A percentile compares a stretch with the other conserved stretches of the same genome.
These are phyloP conservation scores for Euphonia xanthogaster DNA, from an alignment of 2,797 vertebrate genomes.

Conservation along the genomic window DNA sequence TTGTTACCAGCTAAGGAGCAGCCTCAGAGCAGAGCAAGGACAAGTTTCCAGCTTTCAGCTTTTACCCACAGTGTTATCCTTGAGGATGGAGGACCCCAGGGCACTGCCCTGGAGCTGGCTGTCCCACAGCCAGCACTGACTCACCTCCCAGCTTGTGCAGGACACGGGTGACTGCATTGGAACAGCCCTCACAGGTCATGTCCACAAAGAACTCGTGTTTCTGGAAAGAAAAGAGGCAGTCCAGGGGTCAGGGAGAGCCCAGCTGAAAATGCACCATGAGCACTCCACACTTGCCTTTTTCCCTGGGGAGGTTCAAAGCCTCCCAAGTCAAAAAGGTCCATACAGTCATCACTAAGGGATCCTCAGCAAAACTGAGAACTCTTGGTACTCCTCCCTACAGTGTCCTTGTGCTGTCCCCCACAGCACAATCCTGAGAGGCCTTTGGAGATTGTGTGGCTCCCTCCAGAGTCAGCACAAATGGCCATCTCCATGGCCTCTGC, in stretches of 20 bases:
- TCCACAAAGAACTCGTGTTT: conserved; percentile 94
- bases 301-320: background rate
- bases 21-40: background rate
- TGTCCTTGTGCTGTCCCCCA: background rate
- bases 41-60: background rate
- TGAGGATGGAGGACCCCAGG: background rate
- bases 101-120: rapidly evolving
- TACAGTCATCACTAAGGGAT: background rate
- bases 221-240: conserved; percentile 73
- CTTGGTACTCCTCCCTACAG: rapidly evolving
- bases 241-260: background rate
- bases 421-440: background rate
- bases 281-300: background rate
- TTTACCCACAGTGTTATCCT: background rate
- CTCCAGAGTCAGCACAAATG: background rate
- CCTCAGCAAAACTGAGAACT: background rate
- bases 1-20: background rate
- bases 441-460: background rate
- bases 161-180: conserved; percentile 86
- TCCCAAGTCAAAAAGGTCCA: background rate
- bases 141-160: conserved; percentile 89
- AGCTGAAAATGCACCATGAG: background rate
- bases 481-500: background rate
- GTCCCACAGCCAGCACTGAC: background rate
- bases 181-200: conserved; percentile 96